A percentile compares a stretch with the other conserved stretches of the same genome.
phyloP scores from a whole-genome alignment of 2,113 vertebrate species.

The Grammatotria lemairii region DNA sequence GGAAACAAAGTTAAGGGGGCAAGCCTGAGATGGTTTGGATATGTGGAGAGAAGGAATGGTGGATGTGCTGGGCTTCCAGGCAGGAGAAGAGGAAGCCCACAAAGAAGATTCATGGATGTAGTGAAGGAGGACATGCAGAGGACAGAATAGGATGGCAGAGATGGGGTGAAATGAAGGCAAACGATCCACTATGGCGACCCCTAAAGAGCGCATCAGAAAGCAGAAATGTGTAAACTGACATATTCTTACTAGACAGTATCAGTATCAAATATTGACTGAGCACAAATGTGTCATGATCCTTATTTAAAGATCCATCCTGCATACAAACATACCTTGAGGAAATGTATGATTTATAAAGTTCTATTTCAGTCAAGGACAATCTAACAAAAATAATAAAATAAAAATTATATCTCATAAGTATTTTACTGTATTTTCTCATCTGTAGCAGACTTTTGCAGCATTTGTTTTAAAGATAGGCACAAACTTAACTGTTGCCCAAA shows the following conservation, averaged over 20 bases:
- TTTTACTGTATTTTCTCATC: neutral
- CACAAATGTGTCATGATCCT: neutral
- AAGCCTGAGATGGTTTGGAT: neutral
- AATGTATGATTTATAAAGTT: neutral
- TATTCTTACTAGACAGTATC: neutral
- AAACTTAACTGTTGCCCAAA: neutral
- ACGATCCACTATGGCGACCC: neutral
- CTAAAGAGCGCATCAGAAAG: neutral
- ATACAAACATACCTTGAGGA: neutral
- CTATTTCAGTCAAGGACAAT: neutral
- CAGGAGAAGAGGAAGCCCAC: neutral
- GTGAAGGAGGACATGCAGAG: neutral
- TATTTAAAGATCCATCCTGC: neutral
- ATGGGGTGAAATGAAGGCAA: neutral
- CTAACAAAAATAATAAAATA: neutral
- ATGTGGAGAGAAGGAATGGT: neutral
- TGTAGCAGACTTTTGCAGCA: neutral
- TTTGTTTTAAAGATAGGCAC: neutral
- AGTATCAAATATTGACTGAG: neutral
- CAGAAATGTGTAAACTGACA: neutral
- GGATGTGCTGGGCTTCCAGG: neutral
- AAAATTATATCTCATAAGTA: neutral
- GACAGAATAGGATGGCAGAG: neutral
- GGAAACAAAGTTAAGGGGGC: neutral
- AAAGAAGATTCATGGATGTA: neutral